A percentile compares a stretch with the other conserved stretches of the same genome.
Evolutionary conservation across 1,140 invertebrate species (phyloP).

Genomic region (Asbolus verrucosus): DNA sequence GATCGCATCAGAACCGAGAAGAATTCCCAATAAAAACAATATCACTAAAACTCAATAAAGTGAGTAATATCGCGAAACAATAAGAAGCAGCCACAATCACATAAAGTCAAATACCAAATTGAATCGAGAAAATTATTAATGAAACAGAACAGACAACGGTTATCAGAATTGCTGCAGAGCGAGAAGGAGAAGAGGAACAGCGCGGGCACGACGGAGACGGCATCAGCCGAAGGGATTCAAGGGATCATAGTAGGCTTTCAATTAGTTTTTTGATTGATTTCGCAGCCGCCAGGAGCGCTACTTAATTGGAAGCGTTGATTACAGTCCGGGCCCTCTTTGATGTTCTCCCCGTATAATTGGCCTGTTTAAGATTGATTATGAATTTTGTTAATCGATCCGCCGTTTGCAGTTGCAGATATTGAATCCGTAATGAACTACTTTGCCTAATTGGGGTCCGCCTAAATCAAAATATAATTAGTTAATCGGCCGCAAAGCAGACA

Average conservation of each 20-base stretch:
- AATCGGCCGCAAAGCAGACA: conserved; percentile 33
- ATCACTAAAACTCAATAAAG: conserved; percentile 61
- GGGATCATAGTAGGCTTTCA: conserved; percentile 63
- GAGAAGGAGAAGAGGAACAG: too few relatives aligned
- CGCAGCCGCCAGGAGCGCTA: conserved; percentile 61
- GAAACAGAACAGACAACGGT: conserved; percentile 59
- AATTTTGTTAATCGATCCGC: conserved; percentile 60
- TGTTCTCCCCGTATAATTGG: conserved; percentile 63
- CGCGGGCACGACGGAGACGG: conserved; percentile 48
- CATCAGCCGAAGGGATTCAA: conserved; percentile 56
- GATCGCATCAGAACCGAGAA: conserved; percentile 52
- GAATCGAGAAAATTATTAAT: conserved; percentile 63
- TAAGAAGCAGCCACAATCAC: conserved; percentile 59
- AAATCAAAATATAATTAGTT: conserved; percentile 40
- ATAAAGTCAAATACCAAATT: conserved; percentile 62
- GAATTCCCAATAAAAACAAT: conserved; percentile 60
- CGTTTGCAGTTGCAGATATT: conserved; percentile 57
- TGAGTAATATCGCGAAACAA: conserved; percentile 60
- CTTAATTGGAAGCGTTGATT: conserved; percentile 65
- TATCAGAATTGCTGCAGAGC: conserved; percentile 50
- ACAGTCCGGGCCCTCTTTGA: conserved; percentile 62
- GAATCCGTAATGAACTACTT: conserved; percentile 59
- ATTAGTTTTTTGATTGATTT: conserved; percentile 66
- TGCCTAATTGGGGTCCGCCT: conserved; percentile 54
- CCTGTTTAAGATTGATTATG: conserved; percentile 64